Conservation (phyloP, 2,113 vertebrate species). For the Pomatostomus ruficeps region DNA sequence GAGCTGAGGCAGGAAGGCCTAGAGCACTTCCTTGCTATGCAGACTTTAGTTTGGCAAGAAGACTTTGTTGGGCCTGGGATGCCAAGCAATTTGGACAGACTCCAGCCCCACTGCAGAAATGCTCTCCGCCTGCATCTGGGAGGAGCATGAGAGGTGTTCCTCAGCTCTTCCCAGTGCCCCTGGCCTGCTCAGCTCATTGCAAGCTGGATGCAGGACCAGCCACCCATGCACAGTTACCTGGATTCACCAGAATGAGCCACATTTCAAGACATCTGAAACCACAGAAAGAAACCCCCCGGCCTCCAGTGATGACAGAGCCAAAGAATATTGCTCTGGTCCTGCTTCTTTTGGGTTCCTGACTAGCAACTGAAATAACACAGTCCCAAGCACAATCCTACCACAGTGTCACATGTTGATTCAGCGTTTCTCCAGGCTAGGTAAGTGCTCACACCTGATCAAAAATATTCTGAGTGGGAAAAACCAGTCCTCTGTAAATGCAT, state of each 20-base stretch:
- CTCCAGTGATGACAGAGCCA: neutral
- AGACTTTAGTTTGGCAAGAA: slow-evolving; percentile 23
- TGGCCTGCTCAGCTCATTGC: neutral
- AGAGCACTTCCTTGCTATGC: neutral
- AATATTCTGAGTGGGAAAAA: neutral
- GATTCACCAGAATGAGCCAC: neutral
- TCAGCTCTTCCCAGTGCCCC: neutral
- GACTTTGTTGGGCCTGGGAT: neutral
- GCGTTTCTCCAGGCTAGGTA: neutral
- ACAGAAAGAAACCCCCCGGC: rapidly evolving
- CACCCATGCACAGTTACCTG: neutral
- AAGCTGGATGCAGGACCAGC: neutral
- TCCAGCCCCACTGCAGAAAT: neutral
- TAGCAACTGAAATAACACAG: neutral
- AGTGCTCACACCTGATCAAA: neutral
- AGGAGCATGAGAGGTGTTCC: neutral
- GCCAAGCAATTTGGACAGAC: neutral
- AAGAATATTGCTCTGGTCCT: neutral
- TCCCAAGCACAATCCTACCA: neutral
- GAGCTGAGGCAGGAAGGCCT: neutral
- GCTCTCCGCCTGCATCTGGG: neutral
- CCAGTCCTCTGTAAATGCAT: neutral
- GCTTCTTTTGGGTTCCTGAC: neutral
- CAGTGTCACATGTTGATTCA: neutral
- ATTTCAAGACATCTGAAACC: neutral